Evolutionary conservation across 2,113 vertebrate genomes (phyloP).

Genomic region (Bos indicus): DNA sequence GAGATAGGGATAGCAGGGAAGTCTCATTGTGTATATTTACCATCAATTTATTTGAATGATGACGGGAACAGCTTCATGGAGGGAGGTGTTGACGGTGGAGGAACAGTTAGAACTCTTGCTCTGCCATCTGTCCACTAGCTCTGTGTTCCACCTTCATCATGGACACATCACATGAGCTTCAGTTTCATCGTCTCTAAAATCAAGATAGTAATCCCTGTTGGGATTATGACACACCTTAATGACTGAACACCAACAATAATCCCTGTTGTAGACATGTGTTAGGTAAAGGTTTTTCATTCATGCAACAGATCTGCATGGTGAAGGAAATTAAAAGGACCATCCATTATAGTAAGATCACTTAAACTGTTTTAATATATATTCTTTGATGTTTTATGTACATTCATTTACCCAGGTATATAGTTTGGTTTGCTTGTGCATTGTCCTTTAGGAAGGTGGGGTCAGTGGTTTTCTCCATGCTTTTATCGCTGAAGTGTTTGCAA

Average conservation of each 20-base stretch:
- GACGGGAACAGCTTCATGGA: neutral
- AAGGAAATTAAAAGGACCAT: neutral
- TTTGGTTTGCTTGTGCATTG: neutral
- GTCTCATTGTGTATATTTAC: neutral
- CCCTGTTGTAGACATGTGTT: neutral
- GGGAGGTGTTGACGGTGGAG: neutral
- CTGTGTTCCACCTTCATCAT: neutral
- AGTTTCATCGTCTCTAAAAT: neutral
- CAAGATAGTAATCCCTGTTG: neutral
- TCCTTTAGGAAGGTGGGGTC: constrained; percentile 92
- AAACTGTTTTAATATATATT: neutral
- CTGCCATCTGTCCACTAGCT: neutral
- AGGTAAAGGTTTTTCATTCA: neutral
- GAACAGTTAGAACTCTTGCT: neutral
- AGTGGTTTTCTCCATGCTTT: constrained; percentile 98
- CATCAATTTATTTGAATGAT: neutral
- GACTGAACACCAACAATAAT: neutral
- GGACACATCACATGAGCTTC: neutral
- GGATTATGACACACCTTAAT: neutral
- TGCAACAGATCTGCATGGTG: neutral
- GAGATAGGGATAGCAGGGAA: neutral
- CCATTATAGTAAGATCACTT: neutral
- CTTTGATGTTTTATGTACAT: neutral
- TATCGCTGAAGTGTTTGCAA: constrained; percentile 97
- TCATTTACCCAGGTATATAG: neutral